Evolutionary conservation across 2,888 invertebrate species (phyloP).

Genomic region (Hyalella azteca): DNA sequence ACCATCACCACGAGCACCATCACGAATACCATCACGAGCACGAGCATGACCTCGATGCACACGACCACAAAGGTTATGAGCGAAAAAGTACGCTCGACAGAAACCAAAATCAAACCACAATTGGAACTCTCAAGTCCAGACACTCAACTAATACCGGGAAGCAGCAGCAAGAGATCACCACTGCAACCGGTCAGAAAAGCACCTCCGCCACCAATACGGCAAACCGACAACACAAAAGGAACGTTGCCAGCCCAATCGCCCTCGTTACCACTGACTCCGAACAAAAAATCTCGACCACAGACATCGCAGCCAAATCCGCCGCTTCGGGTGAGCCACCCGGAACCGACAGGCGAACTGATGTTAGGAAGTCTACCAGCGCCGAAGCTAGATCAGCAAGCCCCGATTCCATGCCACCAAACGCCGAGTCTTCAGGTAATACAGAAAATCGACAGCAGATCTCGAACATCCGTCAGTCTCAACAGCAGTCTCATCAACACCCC

Average conservation of each 20-base stretch:
- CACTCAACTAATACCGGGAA: not conserved
- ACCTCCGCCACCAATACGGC: constrained; percentile 38
- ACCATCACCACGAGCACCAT: constrained; percentile 33
- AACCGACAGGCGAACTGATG: not conserved
- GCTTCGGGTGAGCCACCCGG: not conserved
- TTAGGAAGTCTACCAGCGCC: not conserved
- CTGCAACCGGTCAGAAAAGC: constrained; percentile 38
- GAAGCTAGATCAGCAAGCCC: constrained; percentile 17
- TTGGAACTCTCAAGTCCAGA: not conserved
- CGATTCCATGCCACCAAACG: not conserved
- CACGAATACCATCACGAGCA: constrained; percentile 37
- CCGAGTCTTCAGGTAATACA: not conserved
- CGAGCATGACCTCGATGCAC: constrained; percentile 27
- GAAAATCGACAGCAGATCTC: not conserved
- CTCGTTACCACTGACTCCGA: not conserved
- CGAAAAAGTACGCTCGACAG: constrained; percentile 17
- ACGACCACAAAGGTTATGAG: constrained; percentile 8
- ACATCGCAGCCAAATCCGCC: not conserved
- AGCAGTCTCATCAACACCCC: constrained; percentile 29
- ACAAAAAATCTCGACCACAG: not conserved
- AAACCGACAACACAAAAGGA: not conserved
- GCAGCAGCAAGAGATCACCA: not conserved
- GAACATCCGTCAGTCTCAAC: constrained; percentile 26
- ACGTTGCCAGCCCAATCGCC: constrained; percentile 9
- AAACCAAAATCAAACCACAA: constrained; percentile 18